A percentile compares a stretch with the other conserved stretches of the same genome.
phyloP scores from a whole-genome alignment of 2,797 vertebrate genomes.

The Lates japonicus region DNA sequence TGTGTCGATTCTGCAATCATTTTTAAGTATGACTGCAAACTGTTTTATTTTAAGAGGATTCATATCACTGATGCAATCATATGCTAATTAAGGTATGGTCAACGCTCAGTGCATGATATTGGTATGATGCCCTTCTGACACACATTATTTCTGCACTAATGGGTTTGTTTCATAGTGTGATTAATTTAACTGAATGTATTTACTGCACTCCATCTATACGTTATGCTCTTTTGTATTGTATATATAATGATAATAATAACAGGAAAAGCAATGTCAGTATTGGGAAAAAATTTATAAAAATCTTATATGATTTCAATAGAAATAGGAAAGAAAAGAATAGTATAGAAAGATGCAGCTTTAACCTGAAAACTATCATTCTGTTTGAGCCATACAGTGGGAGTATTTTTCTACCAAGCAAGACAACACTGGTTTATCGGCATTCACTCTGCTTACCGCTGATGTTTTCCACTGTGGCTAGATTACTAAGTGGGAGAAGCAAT shows the following conservation, averaged over 20 bases:
- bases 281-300: too few species aligned
- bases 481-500: slow-evolving; percentile 45
- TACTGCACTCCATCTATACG: neutral
- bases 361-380: slow-evolving; percentile 32
- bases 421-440: slow-evolving; percentile 32
- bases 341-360: slow-evolving; percentile 17
- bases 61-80: slow-evolving; percentile 28
- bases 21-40: slow-evolving; percentile 43
- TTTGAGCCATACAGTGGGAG: slow-evolving; percentile 14
- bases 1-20: slow-evolving; percentile 36
- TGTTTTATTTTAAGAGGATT: slow-evolving; percentile 50
- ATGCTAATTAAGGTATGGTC: slow-evolving; percentile 39
- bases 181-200: neutral
- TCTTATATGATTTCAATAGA: slow-evolving; percentile 2
- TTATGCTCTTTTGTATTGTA: neutral
- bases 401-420: slow-evolving; percentile 27
- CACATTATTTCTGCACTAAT: slow-evolving; percentile 8
- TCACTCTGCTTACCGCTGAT: slow-evolving; percentile 17
- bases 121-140: slow-evolving; percentile 43
- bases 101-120: slow-evolving; percentile 8
- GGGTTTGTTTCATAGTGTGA: slow-evolving; percentile 25
- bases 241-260: neutral
- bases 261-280: too few species aligned
- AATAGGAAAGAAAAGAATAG: too few species aligned
- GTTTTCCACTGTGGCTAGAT: slow-evolving; percentile 46